phyloP scores from a whole-genome alignment of 1,140 invertebrate genomes.

The Euura lappo region DNA sequence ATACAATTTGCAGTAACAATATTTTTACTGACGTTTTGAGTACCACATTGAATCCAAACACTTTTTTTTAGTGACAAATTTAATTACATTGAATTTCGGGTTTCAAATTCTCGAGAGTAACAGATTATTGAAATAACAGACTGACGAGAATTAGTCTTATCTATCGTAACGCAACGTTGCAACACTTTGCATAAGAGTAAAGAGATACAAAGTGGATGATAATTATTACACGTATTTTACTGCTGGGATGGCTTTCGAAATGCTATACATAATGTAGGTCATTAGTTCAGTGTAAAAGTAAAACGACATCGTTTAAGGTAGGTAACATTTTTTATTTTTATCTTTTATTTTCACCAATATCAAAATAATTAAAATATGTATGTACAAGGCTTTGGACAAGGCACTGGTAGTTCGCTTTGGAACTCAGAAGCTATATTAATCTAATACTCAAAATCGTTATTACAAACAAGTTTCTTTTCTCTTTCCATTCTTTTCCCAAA shows the following conservation, averaged over 20 bases:
- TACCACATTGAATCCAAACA: neutral
- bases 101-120: too few relatives aligned
- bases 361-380: conserved; percentile 2
- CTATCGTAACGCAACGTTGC: too few relatives aligned
- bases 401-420: neutral
- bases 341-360: neutral
- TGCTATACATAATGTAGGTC: too few relatives aligned
- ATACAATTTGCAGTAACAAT: neutral
- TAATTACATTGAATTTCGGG: too few relatives aligned
- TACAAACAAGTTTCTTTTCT: neutral
- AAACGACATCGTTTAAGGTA: neutral
- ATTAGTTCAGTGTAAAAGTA: neutral
- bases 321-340: conserved; percentile 1
- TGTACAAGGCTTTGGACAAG: neutral
- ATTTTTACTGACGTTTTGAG: neutral
- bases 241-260: too few relatives aligned
- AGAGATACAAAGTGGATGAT: too few relatives aligned
- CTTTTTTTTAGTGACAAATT: neutral
- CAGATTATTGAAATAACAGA: too few relatives aligned
- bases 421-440: conserved; percentile 1
- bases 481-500: neutral
- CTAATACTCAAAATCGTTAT: neutral
- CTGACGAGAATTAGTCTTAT: too few relatives aligned
- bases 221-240: too few relatives aligned
- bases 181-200: too few relatives aligned